phyloP scores from a whole-genome alignment of 2,797 vertebrate genomes.

The Sarcoramphus papa region DNA sequence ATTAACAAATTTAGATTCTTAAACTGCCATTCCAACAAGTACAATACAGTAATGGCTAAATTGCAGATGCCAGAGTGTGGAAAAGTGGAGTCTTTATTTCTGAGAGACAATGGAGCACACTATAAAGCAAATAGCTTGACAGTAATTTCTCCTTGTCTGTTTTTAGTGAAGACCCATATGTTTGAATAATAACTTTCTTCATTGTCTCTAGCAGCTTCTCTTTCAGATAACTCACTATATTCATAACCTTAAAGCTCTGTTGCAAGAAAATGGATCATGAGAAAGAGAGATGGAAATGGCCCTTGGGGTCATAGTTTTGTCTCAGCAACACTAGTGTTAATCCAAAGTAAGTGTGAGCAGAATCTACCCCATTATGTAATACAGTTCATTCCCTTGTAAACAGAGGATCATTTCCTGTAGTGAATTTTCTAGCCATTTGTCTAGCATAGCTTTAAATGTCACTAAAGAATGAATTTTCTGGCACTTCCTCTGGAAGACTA shows the following conservation, averaged over 20 bases:
- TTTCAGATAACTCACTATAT: not conserved
- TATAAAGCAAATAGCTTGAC: slow-evolving; percentile 43
- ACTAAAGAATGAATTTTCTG: not conserved
- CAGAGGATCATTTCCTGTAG: not conserved
- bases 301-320: not conserved
- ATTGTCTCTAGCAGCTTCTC: slow-evolving; percentile 8
- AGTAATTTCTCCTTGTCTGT: slow-evolving; percentile 49
- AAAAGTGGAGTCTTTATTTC: slow-evolving; percentile 38
- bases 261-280: not conserved
- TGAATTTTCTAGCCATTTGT: not conserved
- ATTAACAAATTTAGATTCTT: not conserved
- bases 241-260: not conserved
- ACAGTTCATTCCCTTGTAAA: not conserved
- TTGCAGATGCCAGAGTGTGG: not conserved
- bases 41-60: slow-evolving; percentile 39
- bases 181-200: slow-evolving; percentile 38
- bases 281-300: not conserved
- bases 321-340: not conserved
- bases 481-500: not conserved
- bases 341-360: not conserved
- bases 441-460: not conserved
- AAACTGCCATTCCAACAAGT: slow-evolving; percentile 14
- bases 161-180: slow-evolving; percentile 12
- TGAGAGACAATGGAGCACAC: slow-evolving; percentile 26
- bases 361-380: not conserved